Evolutionary conservation across 2,797 vertebrate species (phyloP).

Genomic region (Pangasius macronema): DNA sequence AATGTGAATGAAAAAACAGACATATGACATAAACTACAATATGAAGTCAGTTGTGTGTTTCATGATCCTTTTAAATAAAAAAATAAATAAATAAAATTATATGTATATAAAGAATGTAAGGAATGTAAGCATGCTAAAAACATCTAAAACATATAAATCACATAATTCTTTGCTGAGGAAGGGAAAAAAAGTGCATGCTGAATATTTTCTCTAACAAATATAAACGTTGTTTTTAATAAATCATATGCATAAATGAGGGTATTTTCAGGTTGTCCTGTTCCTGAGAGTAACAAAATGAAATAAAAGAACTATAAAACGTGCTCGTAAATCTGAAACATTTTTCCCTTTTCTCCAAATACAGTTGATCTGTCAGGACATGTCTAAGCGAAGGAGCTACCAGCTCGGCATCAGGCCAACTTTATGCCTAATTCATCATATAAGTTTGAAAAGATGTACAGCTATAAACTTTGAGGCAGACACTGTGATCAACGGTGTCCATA

Average conservation of each 20-base stretch:
- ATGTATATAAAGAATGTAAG: no score
- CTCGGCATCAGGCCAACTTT: neutral
- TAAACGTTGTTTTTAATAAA: neutral
- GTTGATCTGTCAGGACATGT: neutral
- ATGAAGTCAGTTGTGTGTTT: neutral
- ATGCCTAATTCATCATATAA: neutral
- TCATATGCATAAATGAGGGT: neutral
- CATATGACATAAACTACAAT: neutral
- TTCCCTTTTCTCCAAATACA: neutral
- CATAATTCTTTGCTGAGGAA: neutral
- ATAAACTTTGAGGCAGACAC: neutral
- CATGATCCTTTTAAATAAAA: neutral
- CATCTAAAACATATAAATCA: neutral
- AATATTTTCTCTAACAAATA: neutral
- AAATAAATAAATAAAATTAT: neutral
- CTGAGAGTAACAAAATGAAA: neutral
- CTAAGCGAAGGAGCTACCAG: neutral
- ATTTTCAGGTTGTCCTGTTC: neutral
- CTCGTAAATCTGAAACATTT: neutral
- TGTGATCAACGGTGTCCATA: neutral
- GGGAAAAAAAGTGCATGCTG: neutral
- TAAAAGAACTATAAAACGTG: neutral
- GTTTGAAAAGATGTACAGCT: neutral
- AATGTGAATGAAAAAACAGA: neutral
- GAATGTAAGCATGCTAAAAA: neutral